Base-by-base conservation (phyloP, 2,888 invertebrate genomes). In the Zygothrica quintamaculata region DNA sequence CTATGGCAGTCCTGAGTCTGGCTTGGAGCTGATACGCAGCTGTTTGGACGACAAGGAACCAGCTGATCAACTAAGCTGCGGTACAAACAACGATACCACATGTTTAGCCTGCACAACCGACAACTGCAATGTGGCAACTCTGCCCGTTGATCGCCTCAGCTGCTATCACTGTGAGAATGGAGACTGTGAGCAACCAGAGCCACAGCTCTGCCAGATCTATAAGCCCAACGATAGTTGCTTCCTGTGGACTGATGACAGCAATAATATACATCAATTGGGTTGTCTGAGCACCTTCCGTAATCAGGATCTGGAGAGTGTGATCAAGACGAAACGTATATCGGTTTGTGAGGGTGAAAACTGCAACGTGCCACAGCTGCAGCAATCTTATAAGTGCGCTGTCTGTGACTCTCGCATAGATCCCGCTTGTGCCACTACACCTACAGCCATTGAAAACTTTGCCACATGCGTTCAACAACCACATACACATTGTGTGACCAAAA, bases 41-140 rank as follows among this genome's bases (percentile, higher is more conserved):
- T 90, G 90, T 16, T 47, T 88, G 18, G 82, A 89, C 25, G 90
- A 90, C 42, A 90, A 90, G 55, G 90, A 90, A 56, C 12, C 37
- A 0, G 13, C 25, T 0, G 89, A 87, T 57, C 90, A 84, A 8
- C 8, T n/a, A 0, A 55, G 0, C 2, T 90, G 90, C 13, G 3
- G 33, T 0, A n/a, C 9, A 0, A 77, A 71, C 1, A 40, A n/a
- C 0, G 86, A 87, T 29, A 12, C 48, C 4, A 61, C 48, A 1
- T 90, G 90, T 46, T 57, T 60, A 3, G 59, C 87, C 37, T 90
- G 90, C 56, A 44, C 51, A 0, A 79, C 51, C 0, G 60, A 39
- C 1, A 75, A 58, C 1, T 90, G 90, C 58, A 90, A 90, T 22
- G 65, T 64, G 0, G 48, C 73, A 1, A 48, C 47, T 0, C 0